Conservation (phyloP, 2,113 vertebrate species). For the Petaurus breviceps region DNA sequence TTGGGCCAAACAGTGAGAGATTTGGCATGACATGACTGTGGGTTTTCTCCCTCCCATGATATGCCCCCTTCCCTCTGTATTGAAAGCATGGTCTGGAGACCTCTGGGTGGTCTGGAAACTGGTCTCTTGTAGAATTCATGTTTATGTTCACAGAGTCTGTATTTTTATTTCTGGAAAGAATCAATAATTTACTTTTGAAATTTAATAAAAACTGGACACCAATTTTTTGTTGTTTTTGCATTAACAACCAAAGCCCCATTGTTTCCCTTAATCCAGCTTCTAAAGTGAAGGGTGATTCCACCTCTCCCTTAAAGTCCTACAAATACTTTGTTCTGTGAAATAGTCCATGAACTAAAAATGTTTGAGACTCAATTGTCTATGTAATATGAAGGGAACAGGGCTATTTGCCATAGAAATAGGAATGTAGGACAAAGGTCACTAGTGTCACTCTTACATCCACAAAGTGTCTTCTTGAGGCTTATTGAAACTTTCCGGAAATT, state of each 20-base stretch:
- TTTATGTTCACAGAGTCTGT: conserved; percentile 21
- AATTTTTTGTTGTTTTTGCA: not conserved
- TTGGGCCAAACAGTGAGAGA: not conserved
- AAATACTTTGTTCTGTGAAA: not conserved
- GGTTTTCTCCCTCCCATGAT: not conserved
- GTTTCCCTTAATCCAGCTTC: conserved; percentile 12
- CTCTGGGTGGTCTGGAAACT: not conserved
- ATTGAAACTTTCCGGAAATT: not conserved
- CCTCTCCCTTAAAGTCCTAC: not conserved
- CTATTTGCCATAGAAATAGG: not conserved
- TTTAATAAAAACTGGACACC: not conserved
- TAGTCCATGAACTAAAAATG: not conserved
- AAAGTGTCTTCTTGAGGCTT: not conserved
- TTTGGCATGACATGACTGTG: not conserved
- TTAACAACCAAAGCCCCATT: not conserved
- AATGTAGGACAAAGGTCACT: not conserved
- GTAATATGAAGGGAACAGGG: not conserved
- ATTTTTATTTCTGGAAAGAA: not conserved
- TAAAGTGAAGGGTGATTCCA: not conserved
- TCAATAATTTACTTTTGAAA: not conserved
- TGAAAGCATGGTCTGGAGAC: not conserved
- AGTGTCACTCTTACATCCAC: not conserved
- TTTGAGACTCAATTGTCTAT: not conserved
- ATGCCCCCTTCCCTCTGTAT: conserved; percentile 4
- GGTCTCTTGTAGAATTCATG: not conserved